Base-by-base conservation (phyloP, 2,888 invertebrate genomes). In the Chloromyia formosa region DNA sequence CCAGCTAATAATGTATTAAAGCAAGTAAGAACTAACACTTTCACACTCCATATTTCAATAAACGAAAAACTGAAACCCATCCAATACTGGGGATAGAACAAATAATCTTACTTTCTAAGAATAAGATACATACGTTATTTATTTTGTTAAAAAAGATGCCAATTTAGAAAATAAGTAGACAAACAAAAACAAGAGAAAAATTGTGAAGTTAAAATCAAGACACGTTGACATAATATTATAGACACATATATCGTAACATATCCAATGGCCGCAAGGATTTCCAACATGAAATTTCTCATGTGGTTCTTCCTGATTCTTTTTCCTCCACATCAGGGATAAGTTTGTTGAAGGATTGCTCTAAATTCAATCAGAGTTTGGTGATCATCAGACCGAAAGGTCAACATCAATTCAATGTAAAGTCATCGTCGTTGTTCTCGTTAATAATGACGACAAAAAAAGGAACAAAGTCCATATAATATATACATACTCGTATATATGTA, bases 381-480 rank as follows among this genome's bases (percentile, higher is more conserved):
- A 72, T 76, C 74, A 74, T 66, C 74, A 72, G 76, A 76, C 68
- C 54, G 62, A 56, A 76, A 76, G 73, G 76, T 76, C 76, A 76
- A 74, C 74, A 74, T 74, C 49, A 56, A 74, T 71, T 58, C 56
- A 40, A 58, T 71, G 58, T 69, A 56, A 56, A 69, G 53, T 64
- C 64, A 18, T 49, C 66, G 66, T 16, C 58, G 16, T 14, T 42
- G 16, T 1, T 64, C 62, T 66, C 66, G 45, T 66, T 66, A 66
- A 66, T 49, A 66, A 66, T 45, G 66, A 20, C n/a, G 12, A 35
- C 35, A 66, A 22, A 66, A 66, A 22, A 69, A 27, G 16, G 54
- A 56, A 40, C 20, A 40, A 16, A 56, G n/a, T 7, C 27, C 35
- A 56, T 54, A 54, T 56, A 69, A 54, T 27, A 69, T 27, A n/a